Evolutionary conservation across 2,888 invertebrate genomes (phyloP), one percentile per base, ranked within the genome.

Genomic region (Sinentomon sp.): DNA sequence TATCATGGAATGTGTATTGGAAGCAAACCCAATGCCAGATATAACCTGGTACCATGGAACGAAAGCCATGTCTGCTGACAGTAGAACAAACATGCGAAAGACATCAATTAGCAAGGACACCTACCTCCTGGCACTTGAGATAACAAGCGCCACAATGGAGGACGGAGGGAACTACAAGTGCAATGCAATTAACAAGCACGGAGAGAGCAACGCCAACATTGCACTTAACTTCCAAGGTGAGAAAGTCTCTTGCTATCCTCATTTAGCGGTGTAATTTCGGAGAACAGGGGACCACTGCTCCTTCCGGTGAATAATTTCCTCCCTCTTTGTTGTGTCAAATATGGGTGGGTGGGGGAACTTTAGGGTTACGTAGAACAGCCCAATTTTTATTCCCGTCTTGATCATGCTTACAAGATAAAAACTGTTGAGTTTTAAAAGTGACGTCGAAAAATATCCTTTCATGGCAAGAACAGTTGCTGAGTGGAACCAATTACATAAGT

Each of bases 201-300:
- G 97, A 57, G 94, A 97, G 66, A 89, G 89, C 63, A 97, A 97
- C 64, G 97, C 97, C 49, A 97, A 94, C 61, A 94, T 97, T 62
- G 85, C 92, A 53, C 76, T 97, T 53, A 97, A 97, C 61, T 87
- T 94, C 65, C 83, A 87, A 77, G 87, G 87, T 83, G 74, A 66
- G 60, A 49, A 46, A 12, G 9, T 12, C 17, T 12, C 17, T 6
- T 17, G 9, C 6, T 14, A 7, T 22, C 22, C 9, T 9, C 22
- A 9, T n/a, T n/a, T 24, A 24, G 14, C 24, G 24, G 12, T 24
- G 24, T 4, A 6, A 4, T 6, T 24, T 6, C 4, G 4, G 4
- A 13, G 4, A 6, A 24, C 24, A 5, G 24, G 12, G 12, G 4
- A 24, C 24, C 24, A 13, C 12, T 24, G 12, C 24, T 12, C 24